These are phyloP conservation scores for Crotalus horridus DNA, from an alignment of 2,113 vertebrate genomes.

Conservation along the genomic window DNA sequence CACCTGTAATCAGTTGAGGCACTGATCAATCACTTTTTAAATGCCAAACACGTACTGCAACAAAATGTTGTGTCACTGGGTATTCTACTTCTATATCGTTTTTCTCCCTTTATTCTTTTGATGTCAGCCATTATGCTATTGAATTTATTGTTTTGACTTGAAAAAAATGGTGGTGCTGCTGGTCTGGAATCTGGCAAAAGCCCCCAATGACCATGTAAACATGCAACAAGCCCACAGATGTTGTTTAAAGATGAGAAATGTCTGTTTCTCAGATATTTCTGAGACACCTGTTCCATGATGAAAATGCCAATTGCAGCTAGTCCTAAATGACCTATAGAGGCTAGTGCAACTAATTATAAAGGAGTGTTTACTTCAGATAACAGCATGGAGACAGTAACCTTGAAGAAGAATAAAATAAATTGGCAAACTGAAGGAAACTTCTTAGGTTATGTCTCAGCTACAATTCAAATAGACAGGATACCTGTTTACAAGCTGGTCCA, in stretches of 20 bases:
- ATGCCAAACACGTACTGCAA: not conserved
- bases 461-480: not conserved
- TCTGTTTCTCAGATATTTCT: not conserved
- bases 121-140: not conserved
- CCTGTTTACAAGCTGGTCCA: not conserved
- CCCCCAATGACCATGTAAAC: not conserved
- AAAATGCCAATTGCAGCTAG: not conserved
- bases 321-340: not conserved
- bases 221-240: not conserved
- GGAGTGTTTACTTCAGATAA: not conserved
- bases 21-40: not conserved
- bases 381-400: not conserved
- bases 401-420: not conserved
- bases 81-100: not conserved
- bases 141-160: not conserved
- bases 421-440: not conserved
- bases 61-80: too few relatives aligned
- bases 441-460: not conserved
- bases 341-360: not conserved
- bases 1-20: too few relatives aligned
- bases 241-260: not conserved
- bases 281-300: not conserved
- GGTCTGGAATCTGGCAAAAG: not conserved
- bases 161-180: not conserved
- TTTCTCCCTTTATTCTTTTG: not conserved